These are phyloP conservation scores for Thecocarcelia acutangulata DNA, from an alignment of 2,888 invertebrate species.

Conservation along the genomic window DNA sequence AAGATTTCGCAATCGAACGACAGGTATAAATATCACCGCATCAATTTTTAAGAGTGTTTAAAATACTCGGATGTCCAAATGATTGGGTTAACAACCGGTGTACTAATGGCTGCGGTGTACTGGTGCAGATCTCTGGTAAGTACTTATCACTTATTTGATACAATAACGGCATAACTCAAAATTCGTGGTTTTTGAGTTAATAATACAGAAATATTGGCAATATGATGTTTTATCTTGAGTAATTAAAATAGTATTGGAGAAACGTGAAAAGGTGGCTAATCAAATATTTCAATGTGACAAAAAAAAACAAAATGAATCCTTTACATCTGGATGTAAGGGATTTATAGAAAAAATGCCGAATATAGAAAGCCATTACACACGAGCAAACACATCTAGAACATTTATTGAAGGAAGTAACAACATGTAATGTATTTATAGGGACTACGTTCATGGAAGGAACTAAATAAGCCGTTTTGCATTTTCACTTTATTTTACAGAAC, in stretches of 20 bases:
- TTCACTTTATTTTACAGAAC: constrained; percentile 58
- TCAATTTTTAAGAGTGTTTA: too few relatives aligned
- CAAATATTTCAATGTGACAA: constrained; percentile 59
- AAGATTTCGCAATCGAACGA: too few relatives aligned
- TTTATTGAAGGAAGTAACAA: constrained; percentile 58
- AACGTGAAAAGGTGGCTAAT: constrained; percentile 43
- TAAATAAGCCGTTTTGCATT: constrained; percentile 39
- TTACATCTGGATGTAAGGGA: constrained; percentile 55
- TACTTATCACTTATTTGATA: too few relatives aligned
- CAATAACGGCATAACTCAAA: too few relatives aligned
- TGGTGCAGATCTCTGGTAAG: too few relatives aligned
- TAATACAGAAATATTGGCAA: neutral
- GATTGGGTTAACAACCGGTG: too few relatives aligned
- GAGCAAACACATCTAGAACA: constrained; percentile 57
- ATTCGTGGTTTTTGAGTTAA: too few relatives aligned
- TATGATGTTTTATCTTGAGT: constrained; percentile 50
- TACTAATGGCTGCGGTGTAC: too few relatives aligned
- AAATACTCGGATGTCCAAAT: too few relatives aligned
- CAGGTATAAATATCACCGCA: too few relatives aligned
- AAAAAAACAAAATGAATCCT: constrained; percentile 59
- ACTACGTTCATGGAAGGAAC: constrained; percentile 47
- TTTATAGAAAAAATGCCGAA: constrained; percentile 64
- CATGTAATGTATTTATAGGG: constrained; percentile 35
- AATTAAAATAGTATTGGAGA: constrained; percentile 37
- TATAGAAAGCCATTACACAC: constrained; percentile 61